Base-by-base conservation (phyloP, 2,888 invertebrate species). In the Phragmatobia fuliginosa region DNA sequence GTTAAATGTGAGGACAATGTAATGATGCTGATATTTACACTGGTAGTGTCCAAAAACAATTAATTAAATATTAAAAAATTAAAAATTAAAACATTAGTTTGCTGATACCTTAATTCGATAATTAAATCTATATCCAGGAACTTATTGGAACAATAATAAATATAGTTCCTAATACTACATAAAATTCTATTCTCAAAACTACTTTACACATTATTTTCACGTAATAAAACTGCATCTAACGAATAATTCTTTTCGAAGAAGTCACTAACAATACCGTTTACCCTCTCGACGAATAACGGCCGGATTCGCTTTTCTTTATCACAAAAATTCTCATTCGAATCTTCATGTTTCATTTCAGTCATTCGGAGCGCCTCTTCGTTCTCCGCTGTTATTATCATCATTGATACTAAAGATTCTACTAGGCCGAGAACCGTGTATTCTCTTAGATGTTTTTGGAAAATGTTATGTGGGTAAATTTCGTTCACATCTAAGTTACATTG, bases 331-430 rank as follows among this genome's bases (percentile, higher is more conserved):
- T 85, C 83, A 76, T 88, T 85, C 56, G 75, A 70, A 62, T 78
- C 77, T 74, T 87, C 85, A 83, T 90, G 87, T 87, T 88, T 91
- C 79, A 87, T 86, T 84, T 91, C 90, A 65, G 87, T 87, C 90
- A 92, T 90, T 85, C 91, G 88, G 49, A 88, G 80, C 16, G 92
- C 91, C 45, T 91, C 91, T 62, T 91, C 92, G 56, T 85, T 82
- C 49, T 84, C 85, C 14, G 91, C 90, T 32, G 93, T 93, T 80
- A 93, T 91, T 83, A 93, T 92, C 84, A 91, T 90, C 92, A 92
- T 90, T 32, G 92, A 91, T 76, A 93, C 87, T 70, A 93, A 82
- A 70, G 92, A 91, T 81, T 93, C 93, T 73, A 92, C 87, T 72
- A 93, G 84, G 36, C 92, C 92, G 38, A 91, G 81, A 5, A 92